Evolutionary conservation across 2,113 vertebrate species (phyloP).

Genomic region (Hypomesus transpacificus): DNA sequence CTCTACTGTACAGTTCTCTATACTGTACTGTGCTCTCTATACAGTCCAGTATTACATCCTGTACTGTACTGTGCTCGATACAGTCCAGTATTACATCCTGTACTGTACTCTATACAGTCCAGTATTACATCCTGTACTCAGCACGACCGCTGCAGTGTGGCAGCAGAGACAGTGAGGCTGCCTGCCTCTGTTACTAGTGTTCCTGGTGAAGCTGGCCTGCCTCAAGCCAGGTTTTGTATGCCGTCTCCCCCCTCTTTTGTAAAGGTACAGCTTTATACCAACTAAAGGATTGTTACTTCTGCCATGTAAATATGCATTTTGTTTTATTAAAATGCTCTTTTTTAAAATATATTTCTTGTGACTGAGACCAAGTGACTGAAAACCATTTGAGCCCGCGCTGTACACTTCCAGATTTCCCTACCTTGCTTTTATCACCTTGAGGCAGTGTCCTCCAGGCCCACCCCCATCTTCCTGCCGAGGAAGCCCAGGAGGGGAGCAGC

Average conservation of each 20-base stretch:
- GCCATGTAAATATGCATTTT: slow-evolving; percentile 75
- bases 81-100: no score
- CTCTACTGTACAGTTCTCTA: no score
- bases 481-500: slow-evolving; percentile 34
- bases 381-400: not conserved
- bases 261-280: slow-evolving; percentile 56
- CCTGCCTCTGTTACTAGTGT: no score
- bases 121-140: no score
- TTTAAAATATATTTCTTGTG: slow-evolving; percentile 32
- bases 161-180: no score
- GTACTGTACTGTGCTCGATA: no score
- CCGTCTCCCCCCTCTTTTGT: slow-evolving; percentile 49
- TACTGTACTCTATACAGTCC: no score
- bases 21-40: no score
- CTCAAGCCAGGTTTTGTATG: slow-evolving; percentile 35
- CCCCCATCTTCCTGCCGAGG: slow-evolving; percentile 10
- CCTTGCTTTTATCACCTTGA: slow-evolving; percentile 34
- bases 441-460: slow-evolving; percentile 24
- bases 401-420: no score
- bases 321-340: slow-evolving; percentile 75
- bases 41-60: no score
- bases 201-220: no score
- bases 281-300: slow-evolving; percentile 49
- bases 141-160: no score
- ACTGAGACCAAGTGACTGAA: not conserved